Evolutionary conservation across 92 coral and sea anemone genomes (phyloP), one percentile per base, ranked within the genome.

Genomic region (Zoanthus solanderi): DNA sequence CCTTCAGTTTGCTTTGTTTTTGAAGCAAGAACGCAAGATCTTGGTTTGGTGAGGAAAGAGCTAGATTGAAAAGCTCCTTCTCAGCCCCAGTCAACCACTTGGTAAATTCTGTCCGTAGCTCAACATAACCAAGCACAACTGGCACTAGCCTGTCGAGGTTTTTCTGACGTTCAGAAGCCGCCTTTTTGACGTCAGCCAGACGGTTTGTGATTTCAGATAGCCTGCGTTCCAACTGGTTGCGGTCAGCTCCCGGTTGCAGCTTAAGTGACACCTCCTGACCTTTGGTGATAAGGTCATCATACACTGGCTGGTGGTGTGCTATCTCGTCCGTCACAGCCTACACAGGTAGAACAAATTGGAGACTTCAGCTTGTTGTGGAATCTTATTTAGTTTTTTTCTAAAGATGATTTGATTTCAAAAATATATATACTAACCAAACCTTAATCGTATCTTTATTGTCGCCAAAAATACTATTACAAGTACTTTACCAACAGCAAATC

Each of bases 1-100:
- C 96, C 99, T 97, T 95, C 53, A 97, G 90, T 68, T 89, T 90
- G 52, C 92, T 91, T 84, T 95, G 92, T 88, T 97, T 93, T 84
- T 97, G 84, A 7, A 92, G 88, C 88, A 97, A 90, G 78, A 75
- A 84, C 65, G 93, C 90, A 74, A 93, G 85, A 50, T 95, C 96
- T 75, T 93, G 90, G 53, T 87, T 94, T 45, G 93, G 67, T 9
- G 90, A 83, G 52, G 87, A 91, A 16, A 92, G 79, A 56, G 90
- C 88, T 34, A 95, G 79, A 12, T 91, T 94, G 61, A 75, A 85
- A n/a, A 95, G 90, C 76, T 93, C 95, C 83, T 92, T 92, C 83
- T 96, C 99, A 66, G 92, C 95, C 58, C 88, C 91, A 61, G 83
- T 87, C 83, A 96, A 68, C 98, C 98, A 96, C 53, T 92, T 84